Base-by-base conservation (phyloP, 1,140 invertebrate species). In the Pseudoatta argentina region DNA sequence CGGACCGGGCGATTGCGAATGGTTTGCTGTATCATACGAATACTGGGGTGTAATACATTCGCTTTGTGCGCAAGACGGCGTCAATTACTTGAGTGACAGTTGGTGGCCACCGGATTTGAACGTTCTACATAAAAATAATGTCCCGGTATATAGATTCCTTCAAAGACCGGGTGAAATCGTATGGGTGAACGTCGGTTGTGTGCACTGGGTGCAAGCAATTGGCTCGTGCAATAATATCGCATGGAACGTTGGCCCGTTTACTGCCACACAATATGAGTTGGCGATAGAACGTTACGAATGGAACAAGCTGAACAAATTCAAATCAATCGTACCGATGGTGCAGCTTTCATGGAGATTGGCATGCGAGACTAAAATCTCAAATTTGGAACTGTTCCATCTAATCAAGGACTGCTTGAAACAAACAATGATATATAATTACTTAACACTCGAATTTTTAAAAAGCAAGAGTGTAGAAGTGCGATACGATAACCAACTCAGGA, bases 1-100 rank as follows among this genome's bases (percentile, higher is more conserved):
- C 93, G 99, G 99, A 0, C 99, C 99, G n/a, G 99, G 99, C 16
- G 99, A 99, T 95, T 99, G 99, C 95, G 99, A 99, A 94, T 98
- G 98, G 98, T 99, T 99, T 95, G 99, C 98, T 67, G 98, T 99
- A 39, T 98, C 99, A 16, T 98, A 99, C 94, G 97, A 98, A 14
- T 99, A 99, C 95, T 99, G 99, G 99, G 99, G 99, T 66, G 97
- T 97, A 4, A 98, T 99, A 83, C 97, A 98, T 91, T 96, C 97
- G 72, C 96, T 99, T 18, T 99, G 99, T 95, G 98, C 99, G 94
- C 97, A 97, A 88, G 98, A 99, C 94, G 97, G 97, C 91, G 97
- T 99, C 21, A 99, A 99, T 95, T 99, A 99, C 95, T 96, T 99
- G 75, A 98, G 99, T 93, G 99, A 99, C 0, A 99, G 98, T 18